phyloP scores from a whole-genome alignment of 2,888 invertebrate species.

The Dromius quadrimaculatus region DNA sequence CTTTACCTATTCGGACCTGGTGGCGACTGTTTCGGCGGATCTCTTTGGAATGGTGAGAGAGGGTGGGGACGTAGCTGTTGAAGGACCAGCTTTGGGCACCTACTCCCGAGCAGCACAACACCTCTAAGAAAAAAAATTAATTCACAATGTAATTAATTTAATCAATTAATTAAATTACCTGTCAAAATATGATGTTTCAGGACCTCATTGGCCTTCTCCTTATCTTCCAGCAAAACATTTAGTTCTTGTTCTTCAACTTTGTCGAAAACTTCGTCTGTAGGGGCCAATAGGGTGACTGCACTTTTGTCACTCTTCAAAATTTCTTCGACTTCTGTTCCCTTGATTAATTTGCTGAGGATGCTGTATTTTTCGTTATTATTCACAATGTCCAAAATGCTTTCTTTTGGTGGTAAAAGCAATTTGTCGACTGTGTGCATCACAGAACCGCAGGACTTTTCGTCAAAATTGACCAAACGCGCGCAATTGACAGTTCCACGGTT shows the following conservation, averaged over 20 bases:
- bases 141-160: neutral
- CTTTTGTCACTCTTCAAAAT: conserved; percentile 65
- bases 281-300: conserved; percentile 72
- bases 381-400: conserved; percentile 68
- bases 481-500: conserved; percentile 77
- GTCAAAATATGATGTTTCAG: conserved; percentile 69
- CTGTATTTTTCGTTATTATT: conserved; percentile 65
- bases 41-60: conserved; percentile 62
- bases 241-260: conserved; percentile 67
- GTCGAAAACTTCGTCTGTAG: conserved; percentile 71
- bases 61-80: conserved; percentile 62
- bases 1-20: conserved; percentile 62
- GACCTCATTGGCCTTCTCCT: conserved; percentile 66
- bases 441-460: conserved; percentile 77
- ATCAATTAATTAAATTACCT: conserved; percentile 62
- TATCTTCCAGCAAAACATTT: conserved; percentile 66
- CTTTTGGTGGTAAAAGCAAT: conserved; percentile 69
- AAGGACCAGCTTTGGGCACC: conserved; percentile 64
- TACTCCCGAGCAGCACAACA: conserved; percentile 65
- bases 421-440: conserved; percentile 76
- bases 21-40: conserved; percentile 61
- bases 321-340: conserved; percentile 68
- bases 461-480: conserved; percentile 72
- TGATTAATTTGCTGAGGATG: conserved; percentile 65
- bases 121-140: too few relatives aligned